These are phyloP conservation scores for Drosophila birchii DNA, from an alignment of 2,888 invertebrate species.

Conservation along the genomic window DNA sequence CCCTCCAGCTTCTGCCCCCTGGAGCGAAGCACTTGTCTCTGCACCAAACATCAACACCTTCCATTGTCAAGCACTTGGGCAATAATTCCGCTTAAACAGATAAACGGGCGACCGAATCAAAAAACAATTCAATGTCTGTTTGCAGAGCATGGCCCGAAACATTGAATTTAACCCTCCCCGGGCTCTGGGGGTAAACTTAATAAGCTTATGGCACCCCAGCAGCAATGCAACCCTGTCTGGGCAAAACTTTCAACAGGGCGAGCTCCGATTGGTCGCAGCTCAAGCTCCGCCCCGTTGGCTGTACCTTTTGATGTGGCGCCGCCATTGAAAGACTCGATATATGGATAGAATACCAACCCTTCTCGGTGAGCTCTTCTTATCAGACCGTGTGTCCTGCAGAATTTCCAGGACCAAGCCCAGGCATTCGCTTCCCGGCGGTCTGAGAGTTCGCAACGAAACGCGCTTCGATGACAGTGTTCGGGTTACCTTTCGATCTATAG, in stretches of 20 bases:
- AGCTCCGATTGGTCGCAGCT: constrained; percentile 52
- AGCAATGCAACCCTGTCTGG: constrained; percentile 59
- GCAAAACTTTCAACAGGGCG: constrained; percentile 41
- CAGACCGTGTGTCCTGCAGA: constrained; percentile 51
- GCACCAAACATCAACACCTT: constrained; percentile 34
- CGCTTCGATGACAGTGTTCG: constrained; percentile 45
- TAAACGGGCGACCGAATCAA: constrained; percentile 67
- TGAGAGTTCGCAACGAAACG: constrained; percentile 61
- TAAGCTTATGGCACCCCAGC: constrained; percentile 69
- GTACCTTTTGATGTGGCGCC: constrained; percentile 61
- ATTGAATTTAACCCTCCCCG: constrained; percentile 12
- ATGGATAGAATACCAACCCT: constrained; percentile 42
- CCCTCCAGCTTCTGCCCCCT: constrained; percentile 1
- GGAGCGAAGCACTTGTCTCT: constrained; percentile 46
- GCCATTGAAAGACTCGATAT: constrained; percentile 62
- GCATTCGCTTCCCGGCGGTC: constrained; percentile 62
- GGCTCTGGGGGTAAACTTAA: constrained; percentile 52
- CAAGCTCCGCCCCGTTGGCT: constrained; percentile 59
- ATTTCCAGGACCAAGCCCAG: constrained; percentile 27
- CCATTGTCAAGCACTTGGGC: constrained; percentile 57
- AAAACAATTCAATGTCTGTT: constrained; percentile 64
- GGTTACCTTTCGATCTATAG: constrained; percentile 9
- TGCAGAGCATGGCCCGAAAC: constrained; percentile 29
- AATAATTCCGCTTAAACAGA: constrained; percentile 79
- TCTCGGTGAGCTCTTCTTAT: constrained; percentile 55